Evolutionary conservation across 2,797 vertebrate genomes (phyloP).

Genomic region (Halcyon smyrnensis): DNA sequence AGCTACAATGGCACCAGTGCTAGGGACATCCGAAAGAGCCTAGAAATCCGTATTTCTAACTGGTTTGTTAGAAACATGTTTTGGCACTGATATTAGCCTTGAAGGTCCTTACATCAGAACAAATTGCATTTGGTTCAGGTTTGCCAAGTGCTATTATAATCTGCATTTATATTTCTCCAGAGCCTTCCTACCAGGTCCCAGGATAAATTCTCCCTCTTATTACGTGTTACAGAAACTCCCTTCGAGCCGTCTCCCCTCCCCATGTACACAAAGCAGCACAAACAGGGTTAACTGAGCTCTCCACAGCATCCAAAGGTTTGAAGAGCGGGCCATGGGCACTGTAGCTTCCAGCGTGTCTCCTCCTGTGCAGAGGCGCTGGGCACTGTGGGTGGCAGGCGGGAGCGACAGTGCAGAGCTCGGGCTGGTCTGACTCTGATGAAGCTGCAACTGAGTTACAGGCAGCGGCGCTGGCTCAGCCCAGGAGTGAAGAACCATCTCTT

Average conservation of each 20-base stretch:
- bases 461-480: fast-evolving
- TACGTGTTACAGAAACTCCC: background rate
- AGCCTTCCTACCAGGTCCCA: background rate
- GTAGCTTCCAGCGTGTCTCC: background rate
- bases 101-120: background rate
- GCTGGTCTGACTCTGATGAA: background rate
- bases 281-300: background rate
- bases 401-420: background rate
- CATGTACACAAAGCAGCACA: no score
- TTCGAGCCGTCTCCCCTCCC: fast-evolving
- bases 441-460: background rate
- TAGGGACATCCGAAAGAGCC: background rate
- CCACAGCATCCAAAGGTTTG: background rate
- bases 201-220: background rate
- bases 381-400: background rate
- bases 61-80: no score
- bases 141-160: background rate
- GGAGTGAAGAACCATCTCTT: background rate
- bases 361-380: fast-evolving
- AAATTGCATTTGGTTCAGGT: background rate
- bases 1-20: background rate
- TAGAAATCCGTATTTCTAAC: background rate
- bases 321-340: background rate
- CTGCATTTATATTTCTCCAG: background rate
- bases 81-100: background rate